phyloP scores from a whole-genome alignment of 2,797 vertebrate species.

The Molossus molossus region DNA sequence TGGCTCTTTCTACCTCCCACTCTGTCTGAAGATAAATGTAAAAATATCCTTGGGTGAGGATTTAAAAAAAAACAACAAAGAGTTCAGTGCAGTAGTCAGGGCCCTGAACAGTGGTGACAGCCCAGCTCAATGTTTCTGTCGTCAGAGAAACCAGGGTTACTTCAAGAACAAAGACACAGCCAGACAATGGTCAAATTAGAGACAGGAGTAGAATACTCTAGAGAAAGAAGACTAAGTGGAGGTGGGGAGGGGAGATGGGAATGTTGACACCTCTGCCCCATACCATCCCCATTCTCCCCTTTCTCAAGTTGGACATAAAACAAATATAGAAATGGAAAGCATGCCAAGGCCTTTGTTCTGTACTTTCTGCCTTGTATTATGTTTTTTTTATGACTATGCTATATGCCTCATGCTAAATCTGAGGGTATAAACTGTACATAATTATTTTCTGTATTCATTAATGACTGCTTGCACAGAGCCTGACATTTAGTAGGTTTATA shows the following conservation, averaged over 20 bases:
- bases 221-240: background rate
- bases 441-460: slow-evolving; percentile 11
- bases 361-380: background rate
- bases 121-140: background rate
- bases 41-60: too few relatives aligned
- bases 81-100: background rate
- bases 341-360: background rate
- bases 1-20: too few relatives aligned
- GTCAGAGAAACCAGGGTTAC: background rate
- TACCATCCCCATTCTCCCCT: background rate
- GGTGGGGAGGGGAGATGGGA: background rate
- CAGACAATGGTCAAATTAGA: background rate
- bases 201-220: background rate
- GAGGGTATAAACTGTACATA: background rate
- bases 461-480: background rate
- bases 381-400: background rate
- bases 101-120: background rate
- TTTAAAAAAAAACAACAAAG: background rate
- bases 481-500: background rate
- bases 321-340: background rate
- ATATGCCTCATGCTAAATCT: background rate
- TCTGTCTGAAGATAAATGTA: too few relatives aligned
- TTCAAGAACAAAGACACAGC: background rate
- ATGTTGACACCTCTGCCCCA: background rate
- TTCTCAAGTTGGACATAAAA: background rate